Base-by-base conservation (phyloP, 1,140 invertebrate genomes). In the Agrilus planipennis region DNA sequence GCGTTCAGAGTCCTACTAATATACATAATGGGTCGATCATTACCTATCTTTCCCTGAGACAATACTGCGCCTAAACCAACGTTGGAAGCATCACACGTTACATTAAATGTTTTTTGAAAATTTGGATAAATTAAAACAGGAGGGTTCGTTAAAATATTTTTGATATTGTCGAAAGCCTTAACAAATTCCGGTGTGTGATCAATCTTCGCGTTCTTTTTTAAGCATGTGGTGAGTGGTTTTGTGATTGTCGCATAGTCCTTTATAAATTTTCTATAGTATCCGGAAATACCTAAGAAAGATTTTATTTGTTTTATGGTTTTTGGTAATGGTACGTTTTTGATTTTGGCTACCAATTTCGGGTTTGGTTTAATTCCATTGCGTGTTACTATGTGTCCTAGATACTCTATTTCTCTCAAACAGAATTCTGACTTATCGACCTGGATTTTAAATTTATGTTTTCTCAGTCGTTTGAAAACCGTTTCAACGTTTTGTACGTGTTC, bases 261-360 rank as follows among this genome's bases (percentile, higher is more conserved):
- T 9, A 68, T 46, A 41, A 69, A 72, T 14, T 61, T 49, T 31
- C 62, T 48, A 39, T 67, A 71, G 49, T 61, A 71, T 17, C 52
- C 51, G n/a, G 6, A 25, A 7, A 25, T 19, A 16, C 34, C 34
- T 2, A 35, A 2, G 19, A 35, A 35, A 19, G 17, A 20, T 17
- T 35, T 35, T 10, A 35, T 11, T 21, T 35, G 12, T 1, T 15
- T 44, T 11, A 18, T 28, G 10, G 16, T 44, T 4, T 10, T 34
- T 4, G 42, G 42, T 34, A 22, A 40, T 4, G 42, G 42, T n/a
- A n/a, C n/a, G n/a, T n/a, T n/a, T n/a, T n/a, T n/a, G n/a, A n/a
- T n/a, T n/a, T n/a, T n/a, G n/a, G n/a, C n/a, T n/a, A n/a, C n/a
- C n/a, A n/a, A n/a, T n/a, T n/a, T n/a, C n/a, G n/a, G n/a, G n/a